Conservation (phyloP, 1,140 invertebrate species). For the Drosophila orena region DNA sequence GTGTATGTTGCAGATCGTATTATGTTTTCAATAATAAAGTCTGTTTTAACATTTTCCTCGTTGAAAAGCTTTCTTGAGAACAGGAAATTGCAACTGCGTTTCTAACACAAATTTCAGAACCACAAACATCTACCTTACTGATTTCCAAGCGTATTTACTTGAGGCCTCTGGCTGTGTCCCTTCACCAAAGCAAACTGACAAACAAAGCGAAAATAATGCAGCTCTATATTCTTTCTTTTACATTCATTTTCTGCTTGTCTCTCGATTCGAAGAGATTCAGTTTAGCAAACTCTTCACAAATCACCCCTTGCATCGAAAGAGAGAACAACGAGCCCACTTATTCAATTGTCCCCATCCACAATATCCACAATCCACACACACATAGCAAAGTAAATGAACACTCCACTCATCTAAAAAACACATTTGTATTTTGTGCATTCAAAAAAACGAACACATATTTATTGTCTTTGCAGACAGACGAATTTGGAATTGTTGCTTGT, state of each 20-base stretch:
- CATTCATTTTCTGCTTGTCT: background rate
- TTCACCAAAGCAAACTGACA: constrained; percentile 1
- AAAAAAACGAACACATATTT: constrained; percentile 49
- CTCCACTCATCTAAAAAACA: constrained; percentile 3
- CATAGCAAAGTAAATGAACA: constrained; percentile 1
- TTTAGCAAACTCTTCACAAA: constrained; percentile 1
- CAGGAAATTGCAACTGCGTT: no score
- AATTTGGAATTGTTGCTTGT: constrained; percentile 48
- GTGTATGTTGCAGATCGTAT: no score
- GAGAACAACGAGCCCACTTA: constrained; percentile 12
- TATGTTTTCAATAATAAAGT: no score
- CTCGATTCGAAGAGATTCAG: background rate
- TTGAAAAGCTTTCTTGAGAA: background rate
- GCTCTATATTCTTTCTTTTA: background rate
- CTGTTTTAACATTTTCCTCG: no score
- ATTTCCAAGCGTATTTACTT: background rate
- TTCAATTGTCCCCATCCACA: constrained; percentile 15
- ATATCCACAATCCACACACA: background rate
- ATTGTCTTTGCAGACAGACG: constrained; percentile 28
- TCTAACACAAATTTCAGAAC: no score
- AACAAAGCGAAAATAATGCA: no score
- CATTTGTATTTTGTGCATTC: constrained; percentile 27
- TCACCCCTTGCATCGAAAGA: constrained; percentile 4
- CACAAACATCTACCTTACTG: background rate
- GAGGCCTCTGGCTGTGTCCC: constrained; percentile 13